Percentiles rank a stretch among this genome's conserved stretches.
Conservation (phyloP, 2,113 vertebrate species). For the Orycteropus afer region DNA sequence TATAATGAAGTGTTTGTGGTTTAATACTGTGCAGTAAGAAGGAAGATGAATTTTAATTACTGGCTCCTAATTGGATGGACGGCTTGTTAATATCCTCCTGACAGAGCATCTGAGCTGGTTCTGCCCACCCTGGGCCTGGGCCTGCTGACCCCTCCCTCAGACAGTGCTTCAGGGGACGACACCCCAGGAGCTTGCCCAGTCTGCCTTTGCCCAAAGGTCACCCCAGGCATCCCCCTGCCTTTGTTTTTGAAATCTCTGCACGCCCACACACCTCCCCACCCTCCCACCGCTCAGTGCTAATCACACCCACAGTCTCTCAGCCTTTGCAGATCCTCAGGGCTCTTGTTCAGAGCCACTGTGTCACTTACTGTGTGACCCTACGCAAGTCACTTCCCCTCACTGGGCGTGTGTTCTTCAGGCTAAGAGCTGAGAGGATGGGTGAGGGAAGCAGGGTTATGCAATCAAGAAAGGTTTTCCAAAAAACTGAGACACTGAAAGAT, state of each 20-base stretch:
- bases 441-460: rapidly evolving
- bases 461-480: background rate
- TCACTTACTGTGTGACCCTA: background rate
- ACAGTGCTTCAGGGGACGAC: rapidly evolving
- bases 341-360: background rate
- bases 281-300: rapidly evolving
- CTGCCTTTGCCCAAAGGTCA: background rate
- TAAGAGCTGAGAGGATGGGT: background rate
- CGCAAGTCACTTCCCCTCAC: background rate
- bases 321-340: background rate
- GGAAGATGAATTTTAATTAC: constrained; percentile 90
- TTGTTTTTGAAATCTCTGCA: background rate
- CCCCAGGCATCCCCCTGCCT: background rate
- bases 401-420: background rate
- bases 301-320: background rate
- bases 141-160: background rate
- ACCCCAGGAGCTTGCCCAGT: rapidly evolving
- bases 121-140: constrained; percentile 46
- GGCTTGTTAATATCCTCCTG: constrained; percentile 83
- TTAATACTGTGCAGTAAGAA: constrained; percentile 77
- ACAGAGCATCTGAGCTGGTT: constrained; percentile 64
- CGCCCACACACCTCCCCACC: too few species aligned
- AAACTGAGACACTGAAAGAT: background rate
- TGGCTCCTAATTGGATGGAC: constrained; percentile 86
- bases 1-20: constrained; percentile 88